These are phyloP conservation scores for Ceraclea dissimilis DNA, from an alignment of 2,888 invertebrate species.

Conservation along the genomic window DNA sequence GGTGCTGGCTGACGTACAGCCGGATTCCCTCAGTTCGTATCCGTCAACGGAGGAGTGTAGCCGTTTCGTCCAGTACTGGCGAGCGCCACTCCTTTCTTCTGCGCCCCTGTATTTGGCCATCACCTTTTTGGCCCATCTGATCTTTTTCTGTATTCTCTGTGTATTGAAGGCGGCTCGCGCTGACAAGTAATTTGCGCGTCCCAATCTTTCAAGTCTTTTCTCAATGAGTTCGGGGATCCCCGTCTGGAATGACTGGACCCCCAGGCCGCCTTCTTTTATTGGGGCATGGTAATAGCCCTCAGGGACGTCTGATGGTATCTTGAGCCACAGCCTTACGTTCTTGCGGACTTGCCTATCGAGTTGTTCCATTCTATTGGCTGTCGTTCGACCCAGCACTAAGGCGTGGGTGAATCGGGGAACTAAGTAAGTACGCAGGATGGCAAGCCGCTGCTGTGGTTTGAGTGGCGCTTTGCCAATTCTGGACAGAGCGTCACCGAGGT, in stretches of 20 bases:
- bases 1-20: neutral
- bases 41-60: constrained; percentile 4
- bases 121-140: neutral
- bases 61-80: neutral
- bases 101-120: neutral
- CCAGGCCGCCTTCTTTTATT: constrained; percentile 1
- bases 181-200: neutral
- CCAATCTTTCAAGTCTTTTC: neutral
- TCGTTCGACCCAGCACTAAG: neutral
- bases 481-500: neutral
- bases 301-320: neutral
- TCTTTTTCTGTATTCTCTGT: neutral
- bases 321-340: neutral
- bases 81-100: neutral
- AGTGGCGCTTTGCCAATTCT: neutral
- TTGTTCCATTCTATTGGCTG: neutral
- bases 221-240: neutral
- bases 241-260: neutral
- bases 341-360: neutral
- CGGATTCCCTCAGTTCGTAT: neutral
- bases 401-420: neutral
- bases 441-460: constrained; percentile 7
- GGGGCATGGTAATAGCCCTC: constrained; percentile 5
- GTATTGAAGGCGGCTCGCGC: neutral
- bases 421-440: neutral